Base-by-base conservation (phyloP, 2,888 invertebrate genomes). In the Lottia gigantea region DNA sequence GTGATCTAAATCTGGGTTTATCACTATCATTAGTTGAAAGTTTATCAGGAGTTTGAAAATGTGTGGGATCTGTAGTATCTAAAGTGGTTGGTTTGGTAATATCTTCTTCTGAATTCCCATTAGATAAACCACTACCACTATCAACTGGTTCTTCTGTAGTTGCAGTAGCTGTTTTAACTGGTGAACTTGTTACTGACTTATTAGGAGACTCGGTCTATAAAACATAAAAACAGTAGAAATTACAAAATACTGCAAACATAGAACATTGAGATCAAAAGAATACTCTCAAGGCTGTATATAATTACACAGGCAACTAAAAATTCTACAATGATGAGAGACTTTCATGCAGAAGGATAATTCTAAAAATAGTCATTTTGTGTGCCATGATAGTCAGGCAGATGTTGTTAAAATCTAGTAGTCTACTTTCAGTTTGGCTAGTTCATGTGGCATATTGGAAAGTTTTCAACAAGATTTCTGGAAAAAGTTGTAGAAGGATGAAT, bases 1-100 rank as follows among this genome's bases (percentile, higher is more conserved):
- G 85, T 31, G 86, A 86, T 69, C 80, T 83, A 79, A 86, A 86
- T 71, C 80, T 83, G 26, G 83, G 77, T 45, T 75, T 70, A 45
- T 76, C 77, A 15, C 61, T 61, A 31, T 31, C 66, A 11, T 6
- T 40, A 40, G 40, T 40, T 23, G 46, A 45, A 40, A 26, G 49
- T 25, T 61, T 45, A 49, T 46, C 65, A 55, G 55, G 55, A 55
- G 55, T 55, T 12, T 64, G 31, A 31, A 40, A 45, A 11, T 45
- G 31, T n/a, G 31, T 26, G 14, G 40, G n/a, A 16, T 68, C 68
- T 19, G 62, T 62, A 14, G 31, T 45, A 26, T 64, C 40, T 16
- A 31, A 16, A 25, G n/a, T 26, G 40, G 40, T 40, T n/a, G 45
- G 4, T 62, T 16, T 25, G 46, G 26, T 14, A 2, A 55, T 62